Evolutionary conservation across 2,797 vertebrate genomes (phyloP), one percentile per base, ranked within the genome.

Genomic region (Smutsia gigantea): DNA sequence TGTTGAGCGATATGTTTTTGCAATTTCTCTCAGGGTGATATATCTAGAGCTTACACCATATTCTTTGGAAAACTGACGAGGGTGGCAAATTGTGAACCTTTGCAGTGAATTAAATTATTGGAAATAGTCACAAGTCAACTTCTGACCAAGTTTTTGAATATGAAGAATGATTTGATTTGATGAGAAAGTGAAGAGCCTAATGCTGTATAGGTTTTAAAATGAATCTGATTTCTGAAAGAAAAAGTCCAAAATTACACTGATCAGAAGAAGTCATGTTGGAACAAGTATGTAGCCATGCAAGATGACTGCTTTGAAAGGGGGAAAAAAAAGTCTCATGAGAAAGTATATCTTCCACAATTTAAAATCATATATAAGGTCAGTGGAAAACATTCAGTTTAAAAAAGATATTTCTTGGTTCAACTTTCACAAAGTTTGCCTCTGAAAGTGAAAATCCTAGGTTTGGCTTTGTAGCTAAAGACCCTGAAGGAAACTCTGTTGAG

Each of bases 121-220:
- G 64, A 86, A 92, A 90, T 14, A 94, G 86, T 85, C 64, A 95
- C 51, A 95, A 63, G 49, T 93, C 21, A 39, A 39, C 11, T 89
- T 55, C 46, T 63, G 79, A 46, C 25, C n/a, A 87, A 72, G 31
- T 61, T 88, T 57, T 64, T 96, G 93, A 93, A 66, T 74, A 71
- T 21, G 23, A 87, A 59, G 64, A 72, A 87, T 89, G 18, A 75
- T 89, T 83, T 81, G 42, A 7, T 27, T 71, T 53, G 72, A 88
- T 94, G 51, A 59, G 85, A 96, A 78, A 25, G 17, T 69, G 23
- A 74, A 86, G 27, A 66, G 4, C 19, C 46, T 96, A 83, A 49
- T 82, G 34, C 84, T 90, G n/a, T 11, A 74, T 11, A 72, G 21
- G 39, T 96, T 93, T 92, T 34, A 79, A 96, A 94, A 71, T 39